Evolutionary conservation across 92 coral and sea anemone species (phyloP), one percentile per base, ranked within the genome.

Genomic region (Porites divaricata): DNA sequence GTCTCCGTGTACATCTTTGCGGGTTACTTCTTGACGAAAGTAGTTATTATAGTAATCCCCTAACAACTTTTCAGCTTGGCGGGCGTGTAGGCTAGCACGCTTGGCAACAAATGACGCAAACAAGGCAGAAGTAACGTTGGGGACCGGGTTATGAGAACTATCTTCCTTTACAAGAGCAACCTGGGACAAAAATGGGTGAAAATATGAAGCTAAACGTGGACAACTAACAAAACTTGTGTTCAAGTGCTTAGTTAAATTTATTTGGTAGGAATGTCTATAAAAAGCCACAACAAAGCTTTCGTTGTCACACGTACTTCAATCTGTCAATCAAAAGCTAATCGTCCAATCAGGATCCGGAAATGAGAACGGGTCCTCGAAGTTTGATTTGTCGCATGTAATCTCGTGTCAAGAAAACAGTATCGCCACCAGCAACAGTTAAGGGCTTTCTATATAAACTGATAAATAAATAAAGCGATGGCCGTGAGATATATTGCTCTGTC

Each of bases 341-440:
- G 75, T 21, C 63, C 73, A 79, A 52, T 79, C 75, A 52, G 14
- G 24, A 26, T 20, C 16, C 65, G 65, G 41, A 77, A 63, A 77
- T 22, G 9, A 77, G 81, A 41, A 77, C 56, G 68, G 68, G 41
- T 77, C 53, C 63, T 2, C 50, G 11, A 13, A 41, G 9, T 88
- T 81, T 71, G 13, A 35, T 58, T n/a, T 83, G 78, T 63, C 78
- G 57, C 35, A 17, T 70, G 57, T 16, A 21, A 82, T 74, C 51
- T 80, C 51, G 70, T 74, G 80, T 74, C 50, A 21, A 49, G 45
- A 70, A 59, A 62, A 45, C 48, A 20, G 52, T 11, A 13, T 71
- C 80, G 51, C 71, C 7, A 53, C 69, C 67, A 70, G 54, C 20
- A 56, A 7, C 58, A 41, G 15, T 35, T 56, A 63, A 64, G 26